Conservation (phyloP, 2,113 vertebrate genomes). For the Coturnix japonica region DNA sequence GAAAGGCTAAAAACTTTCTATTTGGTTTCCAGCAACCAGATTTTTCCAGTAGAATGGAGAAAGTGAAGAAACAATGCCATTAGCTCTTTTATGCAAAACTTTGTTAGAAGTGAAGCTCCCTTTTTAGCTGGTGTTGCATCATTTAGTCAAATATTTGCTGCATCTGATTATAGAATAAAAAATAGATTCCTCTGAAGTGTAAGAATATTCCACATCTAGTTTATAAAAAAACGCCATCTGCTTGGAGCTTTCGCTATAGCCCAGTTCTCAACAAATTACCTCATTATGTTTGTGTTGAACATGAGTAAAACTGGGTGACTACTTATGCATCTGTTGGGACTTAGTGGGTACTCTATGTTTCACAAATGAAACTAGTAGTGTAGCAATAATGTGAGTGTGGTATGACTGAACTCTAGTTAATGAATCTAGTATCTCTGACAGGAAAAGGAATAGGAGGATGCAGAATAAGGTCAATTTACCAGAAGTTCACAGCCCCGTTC, state of each 20-base stretch:
- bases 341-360: fast-evolving
- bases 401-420: not conserved
- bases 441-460: not conserved
- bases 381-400: fast-evolving
- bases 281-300: constrained; percentile 19
- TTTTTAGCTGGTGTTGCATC: not conserved
- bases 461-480: not conserved
- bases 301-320: not conserved
- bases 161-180: not conserved
- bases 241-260: not conserved
- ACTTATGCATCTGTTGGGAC: constrained; percentile 7
- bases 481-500: not conserved
- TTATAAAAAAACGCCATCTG: not conserved
- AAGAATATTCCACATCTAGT: constrained; percentile 21
- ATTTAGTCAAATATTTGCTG: not conserved
- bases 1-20: not conserved
- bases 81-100: not conserved
- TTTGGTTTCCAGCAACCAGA: not conserved
- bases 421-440: not conserved
- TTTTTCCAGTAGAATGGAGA: not conserved
- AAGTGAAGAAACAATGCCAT: not conserved
- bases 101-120: not conserved
- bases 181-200: not conserved
- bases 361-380: not conserved
- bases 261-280: not conserved